phyloP scores from a whole-genome alignment of 53 echinoderm and acorn worm genomes.

The Paelopatides confundens region DNA sequence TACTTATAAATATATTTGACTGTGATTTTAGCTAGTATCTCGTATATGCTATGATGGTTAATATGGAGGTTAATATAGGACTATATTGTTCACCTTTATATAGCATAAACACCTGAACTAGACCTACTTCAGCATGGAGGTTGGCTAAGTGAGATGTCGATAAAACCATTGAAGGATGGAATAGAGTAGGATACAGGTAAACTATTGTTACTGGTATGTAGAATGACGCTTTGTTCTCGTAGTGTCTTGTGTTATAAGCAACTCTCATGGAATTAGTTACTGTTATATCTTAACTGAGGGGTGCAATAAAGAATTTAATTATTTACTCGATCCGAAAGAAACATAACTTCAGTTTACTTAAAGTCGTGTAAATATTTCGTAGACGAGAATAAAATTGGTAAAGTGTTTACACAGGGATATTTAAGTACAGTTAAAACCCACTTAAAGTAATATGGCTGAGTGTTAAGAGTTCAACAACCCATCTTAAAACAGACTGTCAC shows the following conservation, averaged over 20 bases:
- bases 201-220: too few species aligned
- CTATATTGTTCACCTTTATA: too few species aligned
- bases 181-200: too few species aligned
- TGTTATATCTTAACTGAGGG: not conserved
- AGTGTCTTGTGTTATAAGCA: not conserved
- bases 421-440: constrained; percentile 40
- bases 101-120: too few species aligned
- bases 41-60: too few species aligned
- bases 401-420: constrained; percentile 1
- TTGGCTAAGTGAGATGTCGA: too few species aligned
- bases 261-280: not conserved
- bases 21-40: too few species aligned
- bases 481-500: not conserved
- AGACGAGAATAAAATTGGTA: constrained; percentile 14
- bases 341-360: not conserved
- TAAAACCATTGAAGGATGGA: too few species aligned
- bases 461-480: not conserved
- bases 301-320: not conserved
- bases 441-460: not conserved
- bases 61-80: too few species aligned
- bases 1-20: too few species aligned
- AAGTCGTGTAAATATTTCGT: constrained; percentile 18
- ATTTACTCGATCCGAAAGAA: not conserved
- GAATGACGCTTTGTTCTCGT: not conserved
- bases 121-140: too few species aligned